Base-by-base conservation (phyloP, 2,113 vertebrate species). In the Chaenocephalus aceratus region DNA sequence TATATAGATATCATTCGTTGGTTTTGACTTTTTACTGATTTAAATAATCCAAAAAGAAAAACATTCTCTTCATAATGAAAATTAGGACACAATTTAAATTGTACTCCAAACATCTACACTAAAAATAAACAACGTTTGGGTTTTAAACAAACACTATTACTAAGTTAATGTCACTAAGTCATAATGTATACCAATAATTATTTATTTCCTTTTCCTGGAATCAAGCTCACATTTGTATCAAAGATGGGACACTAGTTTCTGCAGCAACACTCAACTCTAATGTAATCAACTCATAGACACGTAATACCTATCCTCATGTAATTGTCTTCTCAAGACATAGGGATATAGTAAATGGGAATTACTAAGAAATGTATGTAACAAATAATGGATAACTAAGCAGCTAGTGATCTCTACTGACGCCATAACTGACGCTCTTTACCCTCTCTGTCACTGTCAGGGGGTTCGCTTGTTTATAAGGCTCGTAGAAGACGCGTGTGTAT, bases 1-100 rank as follows among this genome's bases (percentile, higher is more conserved):
- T 26, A 26, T 26, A 26, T 26, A 26, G 26, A 26, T 30, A 30
- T 30, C 26, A 30, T 30, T 30, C 26, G 3, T 30, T 30, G 26
- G 26, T 30, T 30, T 30, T 30, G 2, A 30, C 26, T 30, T 30
- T 30, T 30, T 30, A 30, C 26, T 30, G 26, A 30, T 30, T 30
- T 30, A 30, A 30, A 3, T 30, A 30, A 30, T 30, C 26, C 26
- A 30, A 30, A 3, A 3, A 30, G 26, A 30, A 30, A 30, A 30
- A 30, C 26, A 30, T 2, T 3, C 3, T 30, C 26, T 30, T 30
- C 26, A 30, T 30, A 30, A 30, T 30, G 26, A 30, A 30, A 30
- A 30, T 67, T 1, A 75, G 74, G 26, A 85, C 21, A 48, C 72
- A 84, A 75, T 72, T 74, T 3, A 78, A 80, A 88, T 85, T 21